Evolutionary conservation across 2,888 invertebrate genomes (phyloP).

Genomic region (Troglohyphantes excavatus): DNA sequence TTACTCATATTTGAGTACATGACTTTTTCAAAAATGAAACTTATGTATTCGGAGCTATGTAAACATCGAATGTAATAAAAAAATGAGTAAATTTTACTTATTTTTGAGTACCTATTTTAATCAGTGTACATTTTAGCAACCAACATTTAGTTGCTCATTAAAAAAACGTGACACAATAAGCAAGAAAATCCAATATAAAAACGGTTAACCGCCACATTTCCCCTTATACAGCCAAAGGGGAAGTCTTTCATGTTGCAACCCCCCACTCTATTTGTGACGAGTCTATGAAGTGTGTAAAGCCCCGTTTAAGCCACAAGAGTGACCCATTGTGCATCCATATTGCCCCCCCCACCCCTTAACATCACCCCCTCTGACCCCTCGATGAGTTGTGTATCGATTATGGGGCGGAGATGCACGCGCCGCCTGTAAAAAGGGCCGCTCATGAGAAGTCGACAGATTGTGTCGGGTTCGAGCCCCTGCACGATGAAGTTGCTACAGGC

Average conservation of each 20-base stretch:
- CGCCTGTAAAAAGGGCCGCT: conserved; percentile 36
- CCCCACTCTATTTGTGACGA: conserved; percentile 43
- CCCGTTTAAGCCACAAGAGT: conserved; percentile 69
- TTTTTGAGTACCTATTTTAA: too few relatives aligned
- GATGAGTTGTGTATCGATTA: conserved; percentile 62
- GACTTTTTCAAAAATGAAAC: too few relatives aligned
- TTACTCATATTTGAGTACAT: too few relatives aligned
- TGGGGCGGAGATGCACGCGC: conserved; percentile 36
- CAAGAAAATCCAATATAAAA: not conserved
- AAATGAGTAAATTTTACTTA: too few relatives aligned
- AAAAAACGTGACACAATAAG: not conserved
- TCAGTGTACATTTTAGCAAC: too few relatives aligned
- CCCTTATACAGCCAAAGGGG: not conserved
- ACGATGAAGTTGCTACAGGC: too few relatives aligned
- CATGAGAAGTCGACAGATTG: conserved; percentile 57
- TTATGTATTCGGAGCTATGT: too few relatives aligned
- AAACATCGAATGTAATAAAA: too few relatives aligned
- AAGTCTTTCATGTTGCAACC: not conserved
- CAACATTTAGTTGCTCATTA: not conserved
- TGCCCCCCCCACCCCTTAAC: not conserved
- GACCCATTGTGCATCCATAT: conserved; percentile 63
- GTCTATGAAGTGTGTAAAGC: conserved; percentile 73
- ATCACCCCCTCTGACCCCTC: conserved; percentile 28
- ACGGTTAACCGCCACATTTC: not conserved
- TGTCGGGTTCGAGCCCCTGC: not conserved